These are phyloP conservation scores for Tromatobia lineatoria DNA, from an alignment of 2,888 invertebrate genomes.

Conservation along the genomic window DNA sequence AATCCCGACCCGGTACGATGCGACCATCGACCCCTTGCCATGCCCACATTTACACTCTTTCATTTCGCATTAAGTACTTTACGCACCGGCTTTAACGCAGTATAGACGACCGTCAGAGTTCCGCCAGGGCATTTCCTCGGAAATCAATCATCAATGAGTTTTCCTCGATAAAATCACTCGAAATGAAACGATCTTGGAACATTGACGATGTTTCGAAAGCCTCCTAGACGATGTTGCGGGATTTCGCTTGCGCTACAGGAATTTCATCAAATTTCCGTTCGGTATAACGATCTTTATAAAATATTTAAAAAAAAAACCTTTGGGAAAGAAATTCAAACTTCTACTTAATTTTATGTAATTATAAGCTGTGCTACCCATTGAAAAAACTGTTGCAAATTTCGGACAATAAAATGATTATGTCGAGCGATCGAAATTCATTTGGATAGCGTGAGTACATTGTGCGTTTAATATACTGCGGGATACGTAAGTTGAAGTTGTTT, in stretches of 20 bases:
- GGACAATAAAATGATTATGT: no score
- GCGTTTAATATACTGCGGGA: no score
- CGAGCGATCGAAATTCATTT: no score
- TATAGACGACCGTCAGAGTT: slow-evolving; percentile 20
- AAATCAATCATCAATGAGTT: slow-evolving; percentile 15
- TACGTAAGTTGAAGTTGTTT: not conserved
- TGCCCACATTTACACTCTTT: slow-evolving; percentile 8
- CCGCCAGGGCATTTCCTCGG: slow-evolving; percentile 22
- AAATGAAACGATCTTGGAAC: slow-evolving; percentile 16
- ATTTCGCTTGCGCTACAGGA: not conserved
- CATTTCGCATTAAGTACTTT: slow-evolving; percentile 23
- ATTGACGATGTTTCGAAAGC: slow-evolving; percentile 14
- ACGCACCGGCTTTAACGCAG: not conserved
- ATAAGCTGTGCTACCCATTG: no score
- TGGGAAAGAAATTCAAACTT: no score
- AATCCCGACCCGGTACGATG: slow-evolving; percentile 38
- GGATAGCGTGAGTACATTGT: not conserved
- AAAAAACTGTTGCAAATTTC: no score
- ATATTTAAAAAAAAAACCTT: not conserved
- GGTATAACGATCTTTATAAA: no score
- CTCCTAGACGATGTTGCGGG: not conserved
- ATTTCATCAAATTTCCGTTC: not conserved
- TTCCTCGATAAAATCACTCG: not conserved
- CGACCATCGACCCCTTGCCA: slow-evolving; percentile 44
- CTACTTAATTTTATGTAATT: no score